These are phyloP conservation scores for Tipula confusa DNA, from an alignment of 2,888 invertebrate species.

Conservation along the genomic window DNA sequence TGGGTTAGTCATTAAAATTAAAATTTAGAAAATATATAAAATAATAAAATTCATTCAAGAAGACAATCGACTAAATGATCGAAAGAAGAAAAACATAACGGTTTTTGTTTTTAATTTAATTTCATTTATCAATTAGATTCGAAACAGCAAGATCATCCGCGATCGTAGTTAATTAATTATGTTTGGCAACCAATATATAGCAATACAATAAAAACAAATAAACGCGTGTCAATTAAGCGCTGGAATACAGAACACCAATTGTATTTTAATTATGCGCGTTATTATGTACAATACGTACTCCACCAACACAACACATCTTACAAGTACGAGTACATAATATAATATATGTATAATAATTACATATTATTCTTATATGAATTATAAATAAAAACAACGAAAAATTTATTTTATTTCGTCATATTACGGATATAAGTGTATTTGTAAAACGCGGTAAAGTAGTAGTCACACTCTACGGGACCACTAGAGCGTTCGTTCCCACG, in stretches of 20 bases:
- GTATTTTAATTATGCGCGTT: not conserved
- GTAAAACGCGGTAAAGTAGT: slow-evolving; percentile 20
- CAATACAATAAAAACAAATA: not conserved
- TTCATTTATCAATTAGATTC: not conserved
- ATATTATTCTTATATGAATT: not conserved
- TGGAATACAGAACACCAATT: not conserved
- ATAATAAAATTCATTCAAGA: not conserved
- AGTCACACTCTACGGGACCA: slow-evolving; percentile 35
- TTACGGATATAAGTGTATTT: slow-evolving; percentile 20
- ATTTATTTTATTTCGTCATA: not conserved
- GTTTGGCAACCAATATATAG: not conserved
- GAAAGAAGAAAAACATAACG: not conserved
- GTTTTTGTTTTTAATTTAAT: not conserved
- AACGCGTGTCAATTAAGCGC: not conserved
- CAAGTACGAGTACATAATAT: no score
- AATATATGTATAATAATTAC: no score
- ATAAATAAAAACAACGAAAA: not conserved
- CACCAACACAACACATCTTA: not conserved
- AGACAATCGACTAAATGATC: not conserved
- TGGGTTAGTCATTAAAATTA: slow-evolving; percentile 4
- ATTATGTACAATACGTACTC: not conserved
- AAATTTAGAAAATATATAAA: not conserved
- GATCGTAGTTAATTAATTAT: not conserved
- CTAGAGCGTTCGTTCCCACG: slow-evolving; percentile 47
- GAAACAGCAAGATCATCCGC: not conserved